phyloP scores from a whole-genome alignment of 92 coral and sea anemone species.

The Porites lobata region DNA sequence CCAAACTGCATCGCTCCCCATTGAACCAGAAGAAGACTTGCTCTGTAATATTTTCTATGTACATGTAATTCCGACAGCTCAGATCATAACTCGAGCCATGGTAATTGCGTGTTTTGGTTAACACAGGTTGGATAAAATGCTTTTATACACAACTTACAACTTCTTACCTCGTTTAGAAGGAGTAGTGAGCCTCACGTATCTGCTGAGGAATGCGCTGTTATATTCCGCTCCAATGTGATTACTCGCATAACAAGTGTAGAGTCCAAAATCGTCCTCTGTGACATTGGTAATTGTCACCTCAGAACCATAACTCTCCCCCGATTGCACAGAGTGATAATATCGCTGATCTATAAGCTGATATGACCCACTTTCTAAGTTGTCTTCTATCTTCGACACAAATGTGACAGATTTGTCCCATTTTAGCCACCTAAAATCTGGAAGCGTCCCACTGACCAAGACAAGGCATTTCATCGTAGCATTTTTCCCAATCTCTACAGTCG shows the following conservation, averaged over 20 bases:
- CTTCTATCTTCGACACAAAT: constrained; percentile 55
- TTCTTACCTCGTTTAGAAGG: constrained; percentile 20
- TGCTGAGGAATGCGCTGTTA: constrained; percentile 66
- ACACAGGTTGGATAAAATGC: too few species aligned
- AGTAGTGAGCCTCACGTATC: not conserved
- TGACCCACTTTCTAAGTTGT: constrained; percentile 35
- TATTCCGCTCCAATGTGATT: constrained; percentile 91
- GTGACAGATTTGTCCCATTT: constrained; percentile 80
- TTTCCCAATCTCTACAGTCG: constrained; percentile 77
- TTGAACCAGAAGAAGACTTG: too few species aligned
- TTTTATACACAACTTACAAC: too few species aligned
- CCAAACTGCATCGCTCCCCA: too few species aligned
- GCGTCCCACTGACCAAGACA: constrained; percentile 87
- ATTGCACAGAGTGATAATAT: constrained; percentile 27
- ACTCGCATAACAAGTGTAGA: constrained; percentile 91
- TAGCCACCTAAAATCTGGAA: constrained; percentile 96
- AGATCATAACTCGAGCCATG: too few species aligned
- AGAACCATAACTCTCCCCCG: constrained; percentile 71
- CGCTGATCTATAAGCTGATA: constrained; percentile 70
- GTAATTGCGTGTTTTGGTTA: too few species aligned
- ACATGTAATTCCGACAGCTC: too few species aligned
- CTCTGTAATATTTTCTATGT: too few species aligned
- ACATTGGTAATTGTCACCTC: constrained; percentile 79
- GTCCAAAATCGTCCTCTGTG: constrained; percentile 88
- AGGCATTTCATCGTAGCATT: constrained; percentile 85